Evolutionary conservation across 92 coral and sea anemone species (phyloP).

Genomic region (Desmophyllum pertusum): DNA sequence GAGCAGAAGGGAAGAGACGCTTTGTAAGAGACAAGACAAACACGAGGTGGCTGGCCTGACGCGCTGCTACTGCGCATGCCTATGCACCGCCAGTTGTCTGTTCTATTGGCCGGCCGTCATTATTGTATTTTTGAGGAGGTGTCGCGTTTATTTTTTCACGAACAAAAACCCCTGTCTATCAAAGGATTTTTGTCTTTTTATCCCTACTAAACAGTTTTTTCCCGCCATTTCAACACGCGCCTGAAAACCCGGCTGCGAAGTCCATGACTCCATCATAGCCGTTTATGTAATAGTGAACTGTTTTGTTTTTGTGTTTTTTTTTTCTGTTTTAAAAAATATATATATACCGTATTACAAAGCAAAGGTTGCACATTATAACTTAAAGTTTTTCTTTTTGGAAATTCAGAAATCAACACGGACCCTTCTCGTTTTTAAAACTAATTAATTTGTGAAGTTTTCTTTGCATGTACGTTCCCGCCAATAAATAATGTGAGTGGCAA

Average conservation of each 20-base stretch:
- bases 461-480: too few species aligned
- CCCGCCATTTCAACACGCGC: constrained; percentile 18
- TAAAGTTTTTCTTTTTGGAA: too few species aligned
- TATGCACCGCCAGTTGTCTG: constrained; percentile 5
- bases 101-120: constrained; percentile 9
- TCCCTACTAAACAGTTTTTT: constrained; percentile 12
- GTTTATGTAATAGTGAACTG: too few species aligned
- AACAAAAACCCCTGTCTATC: constrained; percentile 30
- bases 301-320: not conserved
- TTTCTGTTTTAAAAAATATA: too few species aligned
- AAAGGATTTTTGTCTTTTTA: constrained; percentile 8
- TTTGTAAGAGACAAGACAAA: constrained; percentile 65
- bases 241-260: not conserved
- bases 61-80: constrained; percentile 85
- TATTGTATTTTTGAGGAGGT: not conserved
- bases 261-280: not conserved
- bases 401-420: too few species aligned
- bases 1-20: constrained; percentile 76
- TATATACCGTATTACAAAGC: too few species aligned
- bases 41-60: constrained; percentile 83
- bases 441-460: too few species aligned
- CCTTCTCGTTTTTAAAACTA: too few species aligned
- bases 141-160: not conserved
- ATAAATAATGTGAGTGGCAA: too few species aligned
- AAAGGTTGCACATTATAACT: too few species aligned